Evolutionary conservation across 1,140 invertebrate species (phyloP), one percentile per base, ranked within the genome.

Genomic region (Drosophila guanche): DNA sequence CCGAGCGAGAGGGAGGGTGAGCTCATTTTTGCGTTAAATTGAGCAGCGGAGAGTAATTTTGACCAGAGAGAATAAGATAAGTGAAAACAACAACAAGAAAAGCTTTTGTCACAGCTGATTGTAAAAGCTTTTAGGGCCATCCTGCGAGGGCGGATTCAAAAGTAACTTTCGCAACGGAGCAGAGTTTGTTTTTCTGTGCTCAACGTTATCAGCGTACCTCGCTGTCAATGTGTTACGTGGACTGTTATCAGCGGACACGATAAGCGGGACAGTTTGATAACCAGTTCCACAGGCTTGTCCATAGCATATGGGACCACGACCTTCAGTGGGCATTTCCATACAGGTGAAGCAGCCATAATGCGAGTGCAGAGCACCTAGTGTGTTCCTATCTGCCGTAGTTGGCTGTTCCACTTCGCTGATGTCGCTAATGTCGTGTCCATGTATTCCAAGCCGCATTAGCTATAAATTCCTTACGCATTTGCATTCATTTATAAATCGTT

Each of bases 381-480:
- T n/a, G n/a, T n/a, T n/a, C n/a, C 42, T 27, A 48, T 61, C 55
- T 56, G 52, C 47, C 37, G 41, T 10, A 54, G 45, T 29, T 66
- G 42, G 29, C 50, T 10, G 10, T 8, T 33, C 8, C 20, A 55
- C 25, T 25, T 51, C 46, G 37, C 12, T 29, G 43, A 58, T 27
- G 27, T 29, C n/a, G n/a, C n/a, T n/a, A n/a, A n/a, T n/a, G n/a
- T n/a, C n/a, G n/a, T n/a, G n/a, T n/a, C n/a, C n/a, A 42, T 66
- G 54, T 61, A 68, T 73, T 10, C 68, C 74, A 56, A 40, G 37
- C 25, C 14, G 37, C 52, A 45, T 61, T 71, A 73, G 54, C n/a
- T n/a, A n/a, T n/a, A n/a, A n/a, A n/a, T 76, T 76, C 76, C 71
- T 58, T 80, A 80, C 56, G 61, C 72, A 72, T 72, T 80, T 76